Evolutionary conservation across 2,113 vertebrate species (phyloP).

Genomic region (Corapipo altera): DNA sequence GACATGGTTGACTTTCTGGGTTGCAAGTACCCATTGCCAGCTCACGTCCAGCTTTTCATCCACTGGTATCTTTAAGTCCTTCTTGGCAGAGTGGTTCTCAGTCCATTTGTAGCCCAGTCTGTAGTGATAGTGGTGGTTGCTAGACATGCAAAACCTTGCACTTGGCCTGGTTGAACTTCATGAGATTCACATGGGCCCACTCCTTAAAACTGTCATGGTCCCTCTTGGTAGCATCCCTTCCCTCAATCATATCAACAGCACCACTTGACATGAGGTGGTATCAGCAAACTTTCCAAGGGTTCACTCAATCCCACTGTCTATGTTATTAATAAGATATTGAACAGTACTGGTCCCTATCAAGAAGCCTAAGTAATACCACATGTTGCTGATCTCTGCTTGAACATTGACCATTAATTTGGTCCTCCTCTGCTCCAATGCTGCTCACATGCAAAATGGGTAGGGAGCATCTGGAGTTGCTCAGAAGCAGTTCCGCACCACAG

Average conservation of each 20-base stretch:
- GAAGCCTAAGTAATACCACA: neutral
- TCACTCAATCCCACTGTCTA: neutral
- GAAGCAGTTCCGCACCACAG: neutral
- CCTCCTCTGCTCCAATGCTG: neutral
- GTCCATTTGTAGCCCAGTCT: neutral
- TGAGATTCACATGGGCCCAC: neutral
- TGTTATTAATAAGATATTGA: neutral
- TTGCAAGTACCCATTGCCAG: accelerated
- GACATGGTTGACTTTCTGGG: accelerated
- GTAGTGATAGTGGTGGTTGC: neutral
- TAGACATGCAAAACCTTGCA: neutral
- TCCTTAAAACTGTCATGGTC: neutral
- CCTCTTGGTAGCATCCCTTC: neutral
- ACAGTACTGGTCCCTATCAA: neutral
- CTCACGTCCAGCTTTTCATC: neutral
- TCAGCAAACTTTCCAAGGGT: neutral
- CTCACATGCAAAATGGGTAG: neutral
- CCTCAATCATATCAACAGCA: accelerated
- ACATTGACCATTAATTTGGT: neutral
- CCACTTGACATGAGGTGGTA: neutral
- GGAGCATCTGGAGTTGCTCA: neutral
- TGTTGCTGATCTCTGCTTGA: neutral
- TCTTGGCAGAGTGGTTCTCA: neutral
- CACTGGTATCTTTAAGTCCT: neutral
- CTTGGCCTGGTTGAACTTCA: neutral